Conservation (phyloP, 1,140 invertebrate species). For the Zaprionus lachaisei region DNA sequence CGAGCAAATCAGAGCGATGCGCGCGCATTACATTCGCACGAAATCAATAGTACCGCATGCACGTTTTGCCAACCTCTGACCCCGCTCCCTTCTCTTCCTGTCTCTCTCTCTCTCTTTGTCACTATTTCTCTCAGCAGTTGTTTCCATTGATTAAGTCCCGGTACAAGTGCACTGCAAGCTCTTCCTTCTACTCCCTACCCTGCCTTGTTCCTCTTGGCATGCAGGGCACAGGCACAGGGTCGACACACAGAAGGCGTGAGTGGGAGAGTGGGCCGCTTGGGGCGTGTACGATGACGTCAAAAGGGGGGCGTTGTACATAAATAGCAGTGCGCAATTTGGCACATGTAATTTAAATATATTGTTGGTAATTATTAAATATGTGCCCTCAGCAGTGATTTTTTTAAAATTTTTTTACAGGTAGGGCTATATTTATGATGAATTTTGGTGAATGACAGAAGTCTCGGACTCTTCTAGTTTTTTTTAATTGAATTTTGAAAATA, state of each 20-base stretch:
- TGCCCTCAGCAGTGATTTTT: too few relatives aligned
- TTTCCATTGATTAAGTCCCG: constrained; percentile 43
- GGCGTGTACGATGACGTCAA: constrained; percentile 32
- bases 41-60: constrained; percentile 79
- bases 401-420: too few relatives aligned
- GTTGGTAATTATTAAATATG: too few relatives aligned
- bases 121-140: neutral
- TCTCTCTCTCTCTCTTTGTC: constrained; percentile 4
- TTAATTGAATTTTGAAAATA: too few relatives aligned
- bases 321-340: neutral
- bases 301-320: neutral
- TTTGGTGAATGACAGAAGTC: too few relatives aligned
- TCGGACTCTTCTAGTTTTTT: too few relatives aligned
- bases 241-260: neutral
- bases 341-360: too few relatives aligned
- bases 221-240: constrained; percentile 34
- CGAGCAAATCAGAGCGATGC: constrained; percentile 66
- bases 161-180: constrained; percentile 25
- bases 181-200: neutral
- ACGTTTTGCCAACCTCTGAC: constrained; percentile 32
- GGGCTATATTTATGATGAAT: too few relatives aligned
- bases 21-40: constrained; percentile 71
- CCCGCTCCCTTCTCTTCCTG: neutral
- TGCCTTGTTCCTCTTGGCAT: constrained; percentile 2
- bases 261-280: neutral